These are phyloP conservation scores for Microchirus variegatus DNA, from an alignment of 2,797 vertebrate genomes.

Conservation along the genomic window DNA sequence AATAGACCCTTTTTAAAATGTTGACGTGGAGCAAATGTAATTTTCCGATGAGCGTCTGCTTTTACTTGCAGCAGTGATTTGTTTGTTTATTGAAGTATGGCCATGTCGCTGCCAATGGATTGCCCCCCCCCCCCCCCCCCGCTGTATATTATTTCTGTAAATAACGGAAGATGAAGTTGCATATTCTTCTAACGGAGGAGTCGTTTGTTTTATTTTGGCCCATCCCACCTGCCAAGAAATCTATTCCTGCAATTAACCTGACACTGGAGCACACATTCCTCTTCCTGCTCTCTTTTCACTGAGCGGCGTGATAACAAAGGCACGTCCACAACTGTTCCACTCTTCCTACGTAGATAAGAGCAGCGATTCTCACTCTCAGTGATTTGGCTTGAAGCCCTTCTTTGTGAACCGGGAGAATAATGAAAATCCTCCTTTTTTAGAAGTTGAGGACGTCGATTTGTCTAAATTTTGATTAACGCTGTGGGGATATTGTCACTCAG, in stretches of 20 bases:
- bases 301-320: constrained; percentile 58
- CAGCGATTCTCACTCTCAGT: constrained; percentile 34
- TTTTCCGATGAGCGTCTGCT: constrained; percentile 2
- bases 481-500: constrained; percentile 24
- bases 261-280: constrained; percentile 27
- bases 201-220: constrained; percentile 49
- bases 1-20: constrained; percentile 4
- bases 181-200: constrained; percentile 46
- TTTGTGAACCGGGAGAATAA: constrained; percentile 32
- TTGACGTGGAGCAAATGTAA: constrained; percentile 3
- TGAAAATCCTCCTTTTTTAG: constrained; percentile 52
- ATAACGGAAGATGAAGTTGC: constrained; percentile 45
- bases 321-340: constrained; percentile 62
- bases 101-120: constrained; percentile 23
- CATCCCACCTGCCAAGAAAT: constrained; percentile 37
- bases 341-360: constrained; percentile 55
- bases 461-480: constrained; percentile 37
- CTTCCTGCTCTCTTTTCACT: constrained; percentile 36
- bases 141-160: constrained; percentile 33
- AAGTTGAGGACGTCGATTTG: constrained; percentile 48
- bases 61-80: constrained; percentile 16
- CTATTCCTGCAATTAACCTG: constrained; percentile 46
- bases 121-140: neutral
- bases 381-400: constrained; percentile 57
- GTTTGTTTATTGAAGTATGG: constrained; percentile 16